These are phyloP conservation scores for Enteromius trimaculatus DNA, from an alignment of 2,797 vertebrate genomes.

Conservation along the genomic window DNA sequence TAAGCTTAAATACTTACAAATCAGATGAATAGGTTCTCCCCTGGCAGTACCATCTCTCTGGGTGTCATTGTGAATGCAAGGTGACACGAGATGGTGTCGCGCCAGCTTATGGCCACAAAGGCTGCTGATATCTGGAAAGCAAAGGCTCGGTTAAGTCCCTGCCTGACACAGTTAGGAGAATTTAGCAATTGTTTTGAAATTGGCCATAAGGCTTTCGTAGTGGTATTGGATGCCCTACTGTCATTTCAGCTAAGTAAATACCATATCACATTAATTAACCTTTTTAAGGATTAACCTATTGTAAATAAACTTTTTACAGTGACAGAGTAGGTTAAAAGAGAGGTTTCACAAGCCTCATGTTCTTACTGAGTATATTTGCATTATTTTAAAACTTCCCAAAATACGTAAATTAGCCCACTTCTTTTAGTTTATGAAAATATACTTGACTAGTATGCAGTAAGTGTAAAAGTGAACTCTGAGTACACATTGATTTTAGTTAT, in stretches of 20 bases:
- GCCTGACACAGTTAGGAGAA: conserved; percentile 6
- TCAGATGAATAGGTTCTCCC: conserved; percentile 79
- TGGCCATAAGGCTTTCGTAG: not conserved
- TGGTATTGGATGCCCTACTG: not conserved
- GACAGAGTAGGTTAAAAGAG: not conserved
- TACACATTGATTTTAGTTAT: too few species aligned
- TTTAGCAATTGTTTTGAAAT: not conserved
- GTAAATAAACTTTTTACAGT: not conserved
- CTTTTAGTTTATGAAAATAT: not conserved
- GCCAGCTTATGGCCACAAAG: conserved; percentile 12
- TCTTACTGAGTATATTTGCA: not conserved
- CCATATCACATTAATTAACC: not conserved
- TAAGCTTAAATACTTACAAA: conserved; percentile 89
- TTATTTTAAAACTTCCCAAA: not conserved
- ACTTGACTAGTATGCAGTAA: not conserved
- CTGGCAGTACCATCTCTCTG: conserved; percentile 81
- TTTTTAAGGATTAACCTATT: not conserved
- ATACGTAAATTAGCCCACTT: not conserved
- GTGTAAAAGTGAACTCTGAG: not conserved
- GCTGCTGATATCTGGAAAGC: not conserved
- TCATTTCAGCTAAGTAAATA: not conserved
- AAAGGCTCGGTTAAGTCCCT: not conserved
- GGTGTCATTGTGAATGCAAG: conserved; percentile 62
- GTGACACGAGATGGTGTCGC: not conserved
- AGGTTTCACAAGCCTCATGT: not conserved